Conservation (phyloP, 2,888 invertebrate genomes). For the Galerucella nymphaeae region DNA sequence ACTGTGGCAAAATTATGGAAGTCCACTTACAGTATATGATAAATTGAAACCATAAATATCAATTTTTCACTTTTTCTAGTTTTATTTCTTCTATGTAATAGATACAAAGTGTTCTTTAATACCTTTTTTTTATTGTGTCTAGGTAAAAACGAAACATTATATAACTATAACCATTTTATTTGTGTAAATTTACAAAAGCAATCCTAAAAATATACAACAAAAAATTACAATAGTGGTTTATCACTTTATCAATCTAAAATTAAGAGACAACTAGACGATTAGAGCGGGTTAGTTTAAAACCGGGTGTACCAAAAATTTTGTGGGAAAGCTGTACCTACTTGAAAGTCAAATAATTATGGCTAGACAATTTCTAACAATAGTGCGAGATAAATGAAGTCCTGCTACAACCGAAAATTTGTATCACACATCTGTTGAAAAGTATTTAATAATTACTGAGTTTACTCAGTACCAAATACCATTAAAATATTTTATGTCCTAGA, state of each 20-base stretch:
- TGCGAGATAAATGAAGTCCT: too few species aligned
- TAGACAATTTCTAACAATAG: too few species aligned
- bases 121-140: background rate
- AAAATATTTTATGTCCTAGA: too few species aligned
- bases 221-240: constrained; percentile 11
- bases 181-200: constrained; percentile 32
- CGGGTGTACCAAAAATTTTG: too few species aligned
- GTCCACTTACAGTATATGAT: constrained; percentile 64
- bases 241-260: constrained; percentile 11
- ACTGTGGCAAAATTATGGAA: constrained; percentile 86
- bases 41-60: constrained; percentile 56
- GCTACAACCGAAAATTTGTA: too few species aligned
- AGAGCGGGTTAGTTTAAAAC: background rate
- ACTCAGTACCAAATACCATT: too few species aligned
- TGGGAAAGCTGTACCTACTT: too few species aligned
- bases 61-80: background rate
- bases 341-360: too few species aligned
- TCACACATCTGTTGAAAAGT: too few species aligned
- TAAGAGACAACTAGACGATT: constrained; percentile 15
- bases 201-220: constrained; percentile 23
- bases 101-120: background rate
- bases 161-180: constrained; percentile 27
- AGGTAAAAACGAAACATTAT: background rate
- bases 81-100: background rate
- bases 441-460: too few species aligned